Evolutionary conservation across 2,113 vertebrate species (phyloP).

Genomic region (Hirundichthys speculiger): DNA sequence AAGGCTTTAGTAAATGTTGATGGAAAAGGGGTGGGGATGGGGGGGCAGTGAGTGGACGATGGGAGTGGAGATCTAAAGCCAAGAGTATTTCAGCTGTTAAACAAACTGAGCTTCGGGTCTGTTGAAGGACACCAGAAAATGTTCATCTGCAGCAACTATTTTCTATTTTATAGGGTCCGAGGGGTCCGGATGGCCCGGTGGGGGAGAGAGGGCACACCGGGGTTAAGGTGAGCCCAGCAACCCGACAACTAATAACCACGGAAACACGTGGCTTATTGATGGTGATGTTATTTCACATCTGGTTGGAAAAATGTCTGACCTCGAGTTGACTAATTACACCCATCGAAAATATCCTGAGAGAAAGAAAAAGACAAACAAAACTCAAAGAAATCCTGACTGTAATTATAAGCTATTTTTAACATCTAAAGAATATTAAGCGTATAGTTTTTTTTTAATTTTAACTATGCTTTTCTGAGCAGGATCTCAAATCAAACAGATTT

Average conservation of each 20-base stretch:
- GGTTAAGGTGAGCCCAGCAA: conserved; percentile 81
- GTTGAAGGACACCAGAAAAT: conserved; percentile 23
- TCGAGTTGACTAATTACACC: conserved; percentile 5
- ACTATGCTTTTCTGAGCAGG: conserved; percentile 36
- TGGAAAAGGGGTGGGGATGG: too few relatives aligned
- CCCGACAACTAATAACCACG: neutral
- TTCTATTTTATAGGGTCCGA: conserved; percentile 82
- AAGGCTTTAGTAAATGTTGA: neutral
- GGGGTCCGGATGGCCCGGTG: conserved; percentile 87
- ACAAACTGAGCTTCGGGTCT: conserved; percentile 2
- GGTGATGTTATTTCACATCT: neutral
- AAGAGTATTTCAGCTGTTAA: conserved; percentile 2
- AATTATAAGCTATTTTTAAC: conserved; percentile 50
- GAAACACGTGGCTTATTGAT: conserved; percentile 6
- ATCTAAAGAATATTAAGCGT: conserved; percentile 39
- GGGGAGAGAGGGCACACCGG: conserved; percentile 86
- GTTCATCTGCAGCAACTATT: conserved; percentile 21
- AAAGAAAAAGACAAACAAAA: neutral
- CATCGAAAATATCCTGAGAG: neutral
- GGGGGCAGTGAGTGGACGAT: too few relatives aligned
- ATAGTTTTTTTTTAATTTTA: conserved; percentile 20
- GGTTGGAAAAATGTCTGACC: conserved; percentile 7
- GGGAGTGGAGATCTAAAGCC: too few relatives aligned
- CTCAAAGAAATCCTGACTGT: conserved; percentile 8
- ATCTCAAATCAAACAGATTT: conserved; percentile 46